phyloP scores from a whole-genome alignment of 2,797 vertebrate genomes.

The Ptychadena robeensis region DNA sequence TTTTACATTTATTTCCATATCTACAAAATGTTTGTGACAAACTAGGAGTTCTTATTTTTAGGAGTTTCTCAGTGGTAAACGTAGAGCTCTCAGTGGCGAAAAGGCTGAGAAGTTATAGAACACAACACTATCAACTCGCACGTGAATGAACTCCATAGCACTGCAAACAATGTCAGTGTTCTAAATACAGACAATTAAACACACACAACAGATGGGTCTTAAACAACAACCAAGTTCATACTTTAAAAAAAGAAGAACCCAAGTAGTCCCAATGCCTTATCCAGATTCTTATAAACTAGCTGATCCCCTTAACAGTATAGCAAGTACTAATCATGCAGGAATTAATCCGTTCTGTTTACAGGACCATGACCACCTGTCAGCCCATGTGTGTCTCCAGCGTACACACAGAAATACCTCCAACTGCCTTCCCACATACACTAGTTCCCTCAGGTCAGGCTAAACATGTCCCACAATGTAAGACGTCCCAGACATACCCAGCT shows the following conservation, averaged over 20 bases:
- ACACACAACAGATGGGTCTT: not conserved
- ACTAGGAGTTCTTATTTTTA: too few relatives aligned
- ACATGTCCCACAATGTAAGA: not conserved
- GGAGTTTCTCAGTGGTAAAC: too few relatives aligned
- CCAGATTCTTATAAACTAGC: not conserved
- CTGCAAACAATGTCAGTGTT: too few relatives aligned
- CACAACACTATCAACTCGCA: not conserved
- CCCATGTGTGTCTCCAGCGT: not conserved
- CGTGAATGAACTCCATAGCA: too few relatives aligned
- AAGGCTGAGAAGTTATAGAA: too few relatives aligned
- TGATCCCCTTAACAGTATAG: not conserved
- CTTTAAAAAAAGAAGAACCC: not conserved
- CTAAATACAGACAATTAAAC: too few relatives aligned
- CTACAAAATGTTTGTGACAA: too few relatives aligned
- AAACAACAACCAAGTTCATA: not conserved
- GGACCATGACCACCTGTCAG: constrained; percentile 15
- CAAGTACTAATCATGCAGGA: not conserved
- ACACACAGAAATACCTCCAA: not conserved
- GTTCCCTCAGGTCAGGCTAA: constrained; percentile 4
- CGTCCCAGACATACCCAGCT: constrained; percentile 43
- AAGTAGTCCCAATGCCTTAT: not conserved
- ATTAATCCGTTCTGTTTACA: constrained; percentile 28
- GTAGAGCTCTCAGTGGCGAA: too few relatives aligned
- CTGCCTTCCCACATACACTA: not conserved
- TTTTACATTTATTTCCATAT: too few relatives aligned